A percentile compares a stretch with the other conserved stretches of the same genome.
These are phyloP conservation scores for Chromis chromis DNA, from an alignment of 2,797 vertebrate genomes.

Conservation along the genomic window DNA sequence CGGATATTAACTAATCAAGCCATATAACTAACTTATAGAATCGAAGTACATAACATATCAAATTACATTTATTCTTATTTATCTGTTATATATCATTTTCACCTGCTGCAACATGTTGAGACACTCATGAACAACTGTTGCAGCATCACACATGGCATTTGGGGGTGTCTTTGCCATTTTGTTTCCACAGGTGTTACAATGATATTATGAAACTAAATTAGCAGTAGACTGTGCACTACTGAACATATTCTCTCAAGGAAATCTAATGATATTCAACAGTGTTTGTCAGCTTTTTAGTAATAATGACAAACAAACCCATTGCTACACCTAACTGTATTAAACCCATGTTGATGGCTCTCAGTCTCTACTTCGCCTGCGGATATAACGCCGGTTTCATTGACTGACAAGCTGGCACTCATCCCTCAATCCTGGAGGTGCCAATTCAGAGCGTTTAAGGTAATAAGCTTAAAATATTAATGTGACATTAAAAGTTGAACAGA, in stretches of 20 bases:
- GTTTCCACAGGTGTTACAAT: neutral
- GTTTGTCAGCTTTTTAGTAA: neutral
- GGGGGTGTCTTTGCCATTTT: too few relatives aligned
- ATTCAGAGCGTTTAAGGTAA: slow-evolving; percentile 24
- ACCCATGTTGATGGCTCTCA: neutral
- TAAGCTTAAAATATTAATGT: slow-evolving; percentile 36
- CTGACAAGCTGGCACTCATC: slow-evolving; percentile 26
- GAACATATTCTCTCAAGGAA: too few relatives aligned
- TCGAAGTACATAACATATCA: neutral
- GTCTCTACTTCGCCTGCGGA: neutral
- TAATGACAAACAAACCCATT: neutral
- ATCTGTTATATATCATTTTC: too few relatives aligned
- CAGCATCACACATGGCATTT: too few relatives aligned
- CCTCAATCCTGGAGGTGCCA: slow-evolving; percentile 24
- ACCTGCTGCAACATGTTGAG: too few relatives aligned
- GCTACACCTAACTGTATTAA: neutral
- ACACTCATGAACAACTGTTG: too few relatives aligned
- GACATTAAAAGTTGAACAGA: slow-evolving; percentile 6
- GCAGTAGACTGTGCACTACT: neutral
- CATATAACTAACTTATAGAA: neutral
- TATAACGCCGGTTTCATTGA: neutral
- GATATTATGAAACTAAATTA: neutral
- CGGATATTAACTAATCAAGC: too few relatives aligned
- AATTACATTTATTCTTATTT: neutral
- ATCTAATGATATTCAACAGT: neutral